Evolutionary conservation across 2,797 vertebrate genomes (phyloP).

Genomic region (Knipowitschia caucasica): DNA sequence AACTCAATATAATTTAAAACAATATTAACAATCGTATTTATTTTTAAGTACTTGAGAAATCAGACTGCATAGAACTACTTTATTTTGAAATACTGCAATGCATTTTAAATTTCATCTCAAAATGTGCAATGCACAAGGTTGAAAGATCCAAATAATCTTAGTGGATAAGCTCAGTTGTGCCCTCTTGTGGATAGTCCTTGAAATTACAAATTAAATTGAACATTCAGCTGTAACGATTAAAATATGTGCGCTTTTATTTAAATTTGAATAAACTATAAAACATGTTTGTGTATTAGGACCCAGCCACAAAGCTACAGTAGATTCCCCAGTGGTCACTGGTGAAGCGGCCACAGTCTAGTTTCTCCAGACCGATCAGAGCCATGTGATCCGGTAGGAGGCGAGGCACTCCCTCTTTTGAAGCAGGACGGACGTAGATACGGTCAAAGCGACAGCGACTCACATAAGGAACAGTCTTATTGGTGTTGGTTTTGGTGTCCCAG

Average conservation of each 20-base stretch:
- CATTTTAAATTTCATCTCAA: no score
- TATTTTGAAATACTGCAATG: no score
- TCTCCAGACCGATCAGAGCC: slow-evolving; percentile 88
- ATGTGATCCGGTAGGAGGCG: slow-evolving; percentile 80
- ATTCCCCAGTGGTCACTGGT: slow-evolving; percentile 97
- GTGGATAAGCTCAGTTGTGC: slow-evolving; percentile 11
- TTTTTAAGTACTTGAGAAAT: no score
- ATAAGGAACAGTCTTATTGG: slow-evolving; percentile 74
- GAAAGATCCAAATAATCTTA: background rate
- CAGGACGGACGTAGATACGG: slow-evolving; percentile 81
- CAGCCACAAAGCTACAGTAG: slow-evolving; percentile 79
- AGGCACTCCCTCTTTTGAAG: slow-evolving; percentile 48
- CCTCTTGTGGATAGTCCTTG: slow-evolving; percentile 37
- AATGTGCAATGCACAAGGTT: no score
- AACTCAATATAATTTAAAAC: no score
- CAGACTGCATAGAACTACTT: no score
- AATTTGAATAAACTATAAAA: background rate
- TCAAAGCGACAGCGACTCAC: slow-evolving; percentile 87
- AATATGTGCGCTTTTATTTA: background rate
- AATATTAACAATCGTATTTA: no score
- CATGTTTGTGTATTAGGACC: slow-evolving; percentile 19
- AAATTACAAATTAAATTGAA: background rate
- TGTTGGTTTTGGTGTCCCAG: slow-evolving; percentile 90
- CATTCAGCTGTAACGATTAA: background rate
- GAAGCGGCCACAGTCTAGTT: slow-evolving; percentile 88